phyloP scores from a whole-genome alignment of 2,797 vertebrate species.

The Anas georgica region DNA sequence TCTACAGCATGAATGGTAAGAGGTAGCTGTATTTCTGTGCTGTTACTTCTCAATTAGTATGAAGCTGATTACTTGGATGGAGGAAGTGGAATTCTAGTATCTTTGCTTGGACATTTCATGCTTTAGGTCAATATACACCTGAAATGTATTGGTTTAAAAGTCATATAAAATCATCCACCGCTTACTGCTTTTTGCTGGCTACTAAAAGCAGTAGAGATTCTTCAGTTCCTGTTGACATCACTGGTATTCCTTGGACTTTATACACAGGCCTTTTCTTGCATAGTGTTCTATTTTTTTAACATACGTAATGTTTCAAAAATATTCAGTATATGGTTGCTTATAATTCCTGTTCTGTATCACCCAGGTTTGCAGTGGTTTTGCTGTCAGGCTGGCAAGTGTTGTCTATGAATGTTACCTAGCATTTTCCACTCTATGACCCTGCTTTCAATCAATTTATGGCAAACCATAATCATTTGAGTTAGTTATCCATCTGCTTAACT shows the following conservation, averaged over 20 bases:
- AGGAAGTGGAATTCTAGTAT: neutral
- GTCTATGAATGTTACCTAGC: neutral
- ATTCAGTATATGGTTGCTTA: neutral
- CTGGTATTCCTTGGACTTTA: neutral
- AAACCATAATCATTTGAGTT: neutral
- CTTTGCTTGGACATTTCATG: neutral
- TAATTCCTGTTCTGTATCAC: neutral
- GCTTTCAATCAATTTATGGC: neutral
- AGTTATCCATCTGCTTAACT: neutral
- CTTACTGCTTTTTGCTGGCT: rapidly evolving
- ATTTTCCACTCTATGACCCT: neutral
- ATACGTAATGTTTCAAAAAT: neutral
- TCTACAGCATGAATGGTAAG: neutral
- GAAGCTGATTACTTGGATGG: neutral
- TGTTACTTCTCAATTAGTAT: neutral
- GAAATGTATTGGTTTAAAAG: neutral
- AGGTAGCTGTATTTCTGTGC: neutral
- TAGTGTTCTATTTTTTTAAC: neutral
- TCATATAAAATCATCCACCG: neutral
- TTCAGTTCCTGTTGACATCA: neutral
- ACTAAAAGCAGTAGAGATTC: neutral
- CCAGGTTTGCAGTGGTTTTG: neutral
- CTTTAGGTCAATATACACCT: neutral
- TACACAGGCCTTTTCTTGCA: neutral
- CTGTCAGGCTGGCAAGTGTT: neutral